phyloP scores from a whole-genome alignment of 2,797 vertebrate genomes.

The Oryzias dopingdopingensis region DNA sequence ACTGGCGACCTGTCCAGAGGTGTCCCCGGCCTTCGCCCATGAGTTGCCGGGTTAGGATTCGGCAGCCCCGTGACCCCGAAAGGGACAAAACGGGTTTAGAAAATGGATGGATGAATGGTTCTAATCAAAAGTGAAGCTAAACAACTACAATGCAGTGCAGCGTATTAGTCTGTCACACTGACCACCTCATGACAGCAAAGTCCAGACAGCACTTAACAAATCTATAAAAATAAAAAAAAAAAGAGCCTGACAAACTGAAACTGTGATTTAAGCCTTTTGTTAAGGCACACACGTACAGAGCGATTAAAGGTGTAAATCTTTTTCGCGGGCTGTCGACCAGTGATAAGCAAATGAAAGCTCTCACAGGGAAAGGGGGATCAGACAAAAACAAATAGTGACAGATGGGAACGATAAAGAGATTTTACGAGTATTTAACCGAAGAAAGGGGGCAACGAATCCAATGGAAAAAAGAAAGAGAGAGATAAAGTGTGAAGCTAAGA shows the following conservation, averaged over 20 bases:
- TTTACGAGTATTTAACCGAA: conserved; percentile 37
- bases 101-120: too few species aligned
- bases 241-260: conserved; percentile 29
- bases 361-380: conserved; percentile 37
- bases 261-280: conserved; percentile 13
- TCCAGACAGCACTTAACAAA: conserved; percentile 45
- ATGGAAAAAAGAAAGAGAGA: conserved; percentile 4
- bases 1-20: too few species aligned
- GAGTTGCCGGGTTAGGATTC: too few species aligned
- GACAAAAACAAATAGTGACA: conserved; percentile 46
- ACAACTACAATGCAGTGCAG: too few species aligned
- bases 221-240: conserved; percentile 22
- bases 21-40: too few species aligned
- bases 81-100: too few species aligned
- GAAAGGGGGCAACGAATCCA: conserved; percentile 7
- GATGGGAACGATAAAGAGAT: conserved; percentile 43
- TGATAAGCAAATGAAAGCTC: conserved; percentile 44
- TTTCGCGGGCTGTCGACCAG: conserved; percentile 34
- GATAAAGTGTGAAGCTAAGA: neutral
- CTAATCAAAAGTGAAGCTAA: too few species aligned
- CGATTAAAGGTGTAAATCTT: conserved; percentile 31
- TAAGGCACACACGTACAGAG: conserved; percentile 2
- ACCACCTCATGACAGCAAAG: conserved; percentile 20
- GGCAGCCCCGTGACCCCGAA: too few species aligned
- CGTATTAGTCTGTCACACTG: neutral